Evolutionary conservation across 2,888 invertebrate species (phyloP).

Genomic region (Clivina fossor): DNA sequence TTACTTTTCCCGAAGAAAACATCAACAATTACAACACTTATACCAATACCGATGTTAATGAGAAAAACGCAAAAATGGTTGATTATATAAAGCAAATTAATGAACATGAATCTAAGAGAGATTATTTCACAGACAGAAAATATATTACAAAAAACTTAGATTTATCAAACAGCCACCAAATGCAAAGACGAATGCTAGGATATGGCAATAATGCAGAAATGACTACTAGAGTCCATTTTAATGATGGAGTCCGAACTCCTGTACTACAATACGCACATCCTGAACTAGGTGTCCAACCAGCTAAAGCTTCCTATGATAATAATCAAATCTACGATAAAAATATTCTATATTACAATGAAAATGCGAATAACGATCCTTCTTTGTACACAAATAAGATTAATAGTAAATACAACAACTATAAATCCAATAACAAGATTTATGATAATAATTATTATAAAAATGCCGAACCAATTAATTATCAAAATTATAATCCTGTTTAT

Average conservation of each 20-base stretch:
- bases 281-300: constrained; percentile 75
- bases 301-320: constrained; percentile 59
- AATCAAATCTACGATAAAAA: constrained; percentile 46
- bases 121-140: constrained; percentile 60
- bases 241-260: constrained; percentile 71
- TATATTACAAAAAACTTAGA: constrained; percentile 53
- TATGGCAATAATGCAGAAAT: constrained; percentile 57
- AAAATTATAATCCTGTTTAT: constrained; percentile 57
- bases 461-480: constrained; percentile 55
- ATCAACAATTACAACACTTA: constrained; percentile 41
- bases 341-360: constrained; percentile 39
- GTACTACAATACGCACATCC: constrained; percentile 80
- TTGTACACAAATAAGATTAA: constrained; percentile 42
- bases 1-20: constrained; percentile 36
- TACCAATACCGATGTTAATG: constrained; percentile 53
- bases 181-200: constrained; percentile 72
- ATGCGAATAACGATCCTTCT: constrained; percentile 36
- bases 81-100: constrained; percentile 70
- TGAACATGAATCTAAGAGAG: constrained; percentile 63
- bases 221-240: constrained; percentile 59
- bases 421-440: constrained; percentile 53
- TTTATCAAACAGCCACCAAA: constrained; percentile 58
- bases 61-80: constrained; percentile 64
- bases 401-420: constrained; percentile 47
- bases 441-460: constrained; percentile 57